These are phyloP conservation scores for Vesta saturnalis DNA, from an alignment of 2,888 invertebrate genomes.

Conservation along the genomic window DNA sequence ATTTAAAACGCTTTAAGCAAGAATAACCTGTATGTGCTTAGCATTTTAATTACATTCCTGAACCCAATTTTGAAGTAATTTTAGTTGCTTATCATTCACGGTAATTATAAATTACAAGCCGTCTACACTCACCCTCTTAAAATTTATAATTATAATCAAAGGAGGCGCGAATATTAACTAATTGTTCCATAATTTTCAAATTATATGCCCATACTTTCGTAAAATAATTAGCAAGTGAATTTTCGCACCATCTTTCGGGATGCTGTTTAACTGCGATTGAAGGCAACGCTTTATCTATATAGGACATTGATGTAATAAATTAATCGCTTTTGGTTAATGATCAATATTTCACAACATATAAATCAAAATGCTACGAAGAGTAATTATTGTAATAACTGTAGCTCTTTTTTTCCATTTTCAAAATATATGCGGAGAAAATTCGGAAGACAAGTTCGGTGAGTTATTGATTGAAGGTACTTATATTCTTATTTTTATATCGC, in stretches of 20 bases:
- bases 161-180: neutral
- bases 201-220: no score
- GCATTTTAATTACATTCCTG: constrained; percentile 44
- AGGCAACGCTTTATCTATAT: neutral
- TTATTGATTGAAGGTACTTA: neutral
- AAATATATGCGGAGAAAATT: neutral
- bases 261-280: no score
- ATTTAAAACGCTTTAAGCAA: constrained; percentile 41
- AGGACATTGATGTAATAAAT: neutral
- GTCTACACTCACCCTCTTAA: neutral
- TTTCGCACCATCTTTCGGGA: neutral
- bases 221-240: neutral
- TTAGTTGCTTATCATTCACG: constrained; percentile 37
- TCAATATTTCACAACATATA: neutral
- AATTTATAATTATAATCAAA: neutral
- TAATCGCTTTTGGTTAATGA: neutral
- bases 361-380: neutral
- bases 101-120: constrained; percentile 31
- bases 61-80: constrained; percentile 38
- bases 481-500: neutral
- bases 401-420: neutral
- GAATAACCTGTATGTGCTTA: constrained; percentile 45
- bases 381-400: neutral
- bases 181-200: neutral
- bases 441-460: constrained; percentile 8